Conservation (phyloP, 2,113 vertebrate genomes). For the Arizona elegans region DNA sequence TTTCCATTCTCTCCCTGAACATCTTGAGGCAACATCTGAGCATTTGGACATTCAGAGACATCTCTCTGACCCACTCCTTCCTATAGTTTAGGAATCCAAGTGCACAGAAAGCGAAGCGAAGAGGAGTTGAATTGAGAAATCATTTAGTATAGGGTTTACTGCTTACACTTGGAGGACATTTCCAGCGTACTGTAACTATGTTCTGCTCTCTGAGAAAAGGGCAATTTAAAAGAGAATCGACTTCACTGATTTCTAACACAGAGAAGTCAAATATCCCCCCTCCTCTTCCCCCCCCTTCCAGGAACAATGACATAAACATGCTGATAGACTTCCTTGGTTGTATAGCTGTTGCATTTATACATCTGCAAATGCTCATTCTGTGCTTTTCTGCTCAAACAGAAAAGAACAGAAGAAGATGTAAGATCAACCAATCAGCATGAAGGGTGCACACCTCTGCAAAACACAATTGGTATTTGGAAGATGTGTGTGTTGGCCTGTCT, state of each 20-base stretch:
- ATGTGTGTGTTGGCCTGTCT: neutral
- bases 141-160: conserved; percentile 25
- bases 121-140: conserved; percentile 46
- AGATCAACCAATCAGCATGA: neutral
- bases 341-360: neutral
- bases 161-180: conserved; percentile 40
- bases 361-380: neutral
- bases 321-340: neutral
- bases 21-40: conserved; percentile 74
- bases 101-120: neutral
- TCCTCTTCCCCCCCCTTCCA: neutral
- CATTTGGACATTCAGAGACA: conserved; percentile 83
- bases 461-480: neutral
- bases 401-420: neutral
- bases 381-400: neutral
- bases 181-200: conserved; percentile 53
- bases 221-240: conserved; percentile 37
- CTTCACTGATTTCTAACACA: conserved; percentile 52
- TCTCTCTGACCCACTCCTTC: conserved; percentile 83
- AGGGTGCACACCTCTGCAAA: neutral
- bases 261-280: conserved; percentile 57
- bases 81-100: conserved; percentile 75
- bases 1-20: conserved; percentile 89
- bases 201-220: conserved; percentile 39
- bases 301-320: neutral